Evolutionary conservation across 1,140 invertebrate genomes (phyloP).

Genomic region (Leptopilina boulardi): DNA sequence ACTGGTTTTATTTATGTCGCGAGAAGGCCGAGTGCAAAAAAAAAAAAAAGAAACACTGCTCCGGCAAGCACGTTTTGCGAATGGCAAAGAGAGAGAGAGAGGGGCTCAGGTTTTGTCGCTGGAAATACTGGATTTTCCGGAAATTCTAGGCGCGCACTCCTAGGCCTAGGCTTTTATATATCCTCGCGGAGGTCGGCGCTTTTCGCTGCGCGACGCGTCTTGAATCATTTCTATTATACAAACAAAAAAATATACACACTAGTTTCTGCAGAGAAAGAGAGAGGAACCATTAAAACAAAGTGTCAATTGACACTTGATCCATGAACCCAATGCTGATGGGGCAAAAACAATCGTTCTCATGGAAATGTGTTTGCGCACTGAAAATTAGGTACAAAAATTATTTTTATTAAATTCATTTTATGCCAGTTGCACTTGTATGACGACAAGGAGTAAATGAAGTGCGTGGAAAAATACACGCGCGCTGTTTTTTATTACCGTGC

Average conservation of each 20-base stretch:
- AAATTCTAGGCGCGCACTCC: constrained; percentile 49
- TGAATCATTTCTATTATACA: constrained; percentile 39
- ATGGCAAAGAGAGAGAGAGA: constrained; percentile 37
- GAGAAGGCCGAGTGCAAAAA: constrained; percentile 57
- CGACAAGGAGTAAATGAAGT: too few species aligned
- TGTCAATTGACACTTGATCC: constrained; percentile 47
- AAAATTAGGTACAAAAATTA: too few species aligned
- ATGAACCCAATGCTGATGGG: neutral
- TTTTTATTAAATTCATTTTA: too few species aligned
- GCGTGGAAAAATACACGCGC: too few species aligned
- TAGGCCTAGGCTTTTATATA: constrained; percentile 39
- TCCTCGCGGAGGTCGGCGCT: constrained; percentile 49
- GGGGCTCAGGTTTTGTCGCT: constrained; percentile 46
- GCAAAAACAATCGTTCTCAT: constrained; percentile 21
- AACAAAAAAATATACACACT: too few species aligned
- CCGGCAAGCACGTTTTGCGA: constrained; percentile 53
- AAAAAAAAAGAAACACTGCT: constrained; percentile 23
- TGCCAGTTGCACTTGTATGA: too few species aligned
- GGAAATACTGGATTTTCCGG: constrained; percentile 61
- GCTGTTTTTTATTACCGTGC: too few species aligned
- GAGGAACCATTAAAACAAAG: constrained; percentile 31
- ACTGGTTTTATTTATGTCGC: constrained; percentile 57
- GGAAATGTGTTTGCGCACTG: too few species aligned
- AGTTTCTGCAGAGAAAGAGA: too few species aligned
- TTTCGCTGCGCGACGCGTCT: constrained; percentile 56